A percentile compares a stretch with the other conserved stretches of the same genome.
phyloP scores from a whole-genome alignment of 2,888 invertebrate species.

The Drosophila infuscata region DNA sequence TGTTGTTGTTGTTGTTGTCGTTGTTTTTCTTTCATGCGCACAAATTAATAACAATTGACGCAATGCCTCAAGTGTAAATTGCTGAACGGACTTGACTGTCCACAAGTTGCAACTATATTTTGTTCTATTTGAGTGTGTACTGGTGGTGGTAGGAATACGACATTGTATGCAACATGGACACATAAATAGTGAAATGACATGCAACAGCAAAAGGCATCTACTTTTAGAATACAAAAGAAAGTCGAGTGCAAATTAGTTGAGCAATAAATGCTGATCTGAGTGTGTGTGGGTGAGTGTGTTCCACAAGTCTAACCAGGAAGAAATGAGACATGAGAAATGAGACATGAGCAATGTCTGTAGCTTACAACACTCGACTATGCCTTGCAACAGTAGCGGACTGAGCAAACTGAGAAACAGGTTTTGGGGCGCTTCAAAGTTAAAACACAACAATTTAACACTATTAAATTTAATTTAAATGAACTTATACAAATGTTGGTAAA shows the following conservation, averaged over 20 bases:
- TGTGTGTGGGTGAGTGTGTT: conserved; percentile 21
- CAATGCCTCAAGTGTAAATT: conserved; percentile 55
- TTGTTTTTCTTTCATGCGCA: conserved; percentile 38
- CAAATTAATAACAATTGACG: conserved; percentile 79
- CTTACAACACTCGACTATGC: background rate
- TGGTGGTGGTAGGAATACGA: too few relatives aligned
- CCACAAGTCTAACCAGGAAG: conserved; percentile 64
- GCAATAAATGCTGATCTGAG: conserved; percentile 46
- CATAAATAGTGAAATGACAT: conserved; percentile 45
- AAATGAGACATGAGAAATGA: conserved; percentile 23
- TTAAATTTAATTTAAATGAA: background rate
- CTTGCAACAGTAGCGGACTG: conserved; percentile 28
- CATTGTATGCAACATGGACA: conserved; percentile 10
- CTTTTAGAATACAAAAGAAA: conserved; percentile 49
- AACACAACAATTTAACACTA: background rate
- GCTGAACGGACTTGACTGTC: conserved; percentile 24
- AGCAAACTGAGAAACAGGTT: background rate
- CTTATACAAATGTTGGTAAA: background rate
- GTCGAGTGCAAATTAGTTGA: conserved; percentile 64
- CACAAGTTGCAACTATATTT: conserved; percentile 37
- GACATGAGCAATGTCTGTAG: conserved; percentile 9
- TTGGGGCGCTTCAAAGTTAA: background rate
- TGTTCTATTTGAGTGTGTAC: background rate
- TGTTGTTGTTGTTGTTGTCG: conserved; percentile 38
- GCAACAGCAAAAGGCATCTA: conserved; percentile 27